Conservation (phyloP, 2,888 invertebrate genomes). For the Sphinx pinastri region DNA sequence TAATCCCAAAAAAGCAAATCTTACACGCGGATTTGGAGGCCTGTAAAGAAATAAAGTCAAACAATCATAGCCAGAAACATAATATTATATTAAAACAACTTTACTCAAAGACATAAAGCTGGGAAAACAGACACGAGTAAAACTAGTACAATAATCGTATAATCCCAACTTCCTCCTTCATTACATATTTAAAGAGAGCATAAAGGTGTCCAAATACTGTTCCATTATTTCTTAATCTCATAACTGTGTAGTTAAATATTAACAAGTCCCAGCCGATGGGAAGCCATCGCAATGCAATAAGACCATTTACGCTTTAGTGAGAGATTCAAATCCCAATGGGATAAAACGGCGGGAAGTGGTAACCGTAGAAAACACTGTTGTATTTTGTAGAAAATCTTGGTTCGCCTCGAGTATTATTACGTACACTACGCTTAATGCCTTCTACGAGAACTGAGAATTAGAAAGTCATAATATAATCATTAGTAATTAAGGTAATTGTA, state of each 20-base stretch:
- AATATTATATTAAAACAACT: no score
- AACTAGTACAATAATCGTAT: constrained; percentile 29
- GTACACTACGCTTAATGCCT: constrained; percentile 9
- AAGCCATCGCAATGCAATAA: constrained; percentile 56
- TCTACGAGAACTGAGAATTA: constrained; percentile 9
- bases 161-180: constrained; percentile 29
- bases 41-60: no score
- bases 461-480: constrained; percentile 15
- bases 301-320: constrained; percentile 61
- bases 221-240: constrained; percentile 50
- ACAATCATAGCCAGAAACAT: no score
- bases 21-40: no score
- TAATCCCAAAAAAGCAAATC: no score
- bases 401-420: constrained; percentile 27
- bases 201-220: constrained; percentile 43
- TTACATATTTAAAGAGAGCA: constrained; percentile 34
- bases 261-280: constrained; percentile 46
- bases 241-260: constrained; percentile 53
- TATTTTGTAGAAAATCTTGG: constrained; percentile 46
- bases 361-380: constrained; percentile 47
- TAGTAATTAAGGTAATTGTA: neutral
- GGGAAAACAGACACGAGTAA: neutral
- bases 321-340: constrained; percentile 56
- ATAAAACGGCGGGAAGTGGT: constrained; percentile 54
- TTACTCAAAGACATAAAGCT: neutral